Evolutionary conservation across 2,113 vertebrate species (phyloP).

Genomic region (Psittacula cyanocephala): DNA sequence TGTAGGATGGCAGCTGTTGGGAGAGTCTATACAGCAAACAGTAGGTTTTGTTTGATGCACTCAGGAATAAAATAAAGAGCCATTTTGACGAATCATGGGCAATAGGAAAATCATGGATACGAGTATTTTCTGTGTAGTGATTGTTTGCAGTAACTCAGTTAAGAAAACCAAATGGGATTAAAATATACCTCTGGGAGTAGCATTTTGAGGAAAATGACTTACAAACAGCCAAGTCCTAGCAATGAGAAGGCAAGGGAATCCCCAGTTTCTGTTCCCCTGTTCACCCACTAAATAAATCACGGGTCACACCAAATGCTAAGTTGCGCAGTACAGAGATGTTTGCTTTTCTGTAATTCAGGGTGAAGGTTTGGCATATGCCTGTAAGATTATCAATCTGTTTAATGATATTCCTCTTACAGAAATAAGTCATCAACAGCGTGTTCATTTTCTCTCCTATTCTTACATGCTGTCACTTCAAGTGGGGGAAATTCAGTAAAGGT

Average conservation of each 20-base stretch:
- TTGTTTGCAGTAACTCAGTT: not conserved
- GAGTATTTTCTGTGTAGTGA: not conserved
- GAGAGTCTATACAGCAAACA: not conserved
- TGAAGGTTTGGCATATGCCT: not conserved
- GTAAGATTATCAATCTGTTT: not conserved
- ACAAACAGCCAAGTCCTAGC: not conserved
- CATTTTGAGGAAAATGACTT: conserved; percentile 16
- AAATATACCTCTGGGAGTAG: not conserved
- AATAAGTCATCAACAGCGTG: not conserved
- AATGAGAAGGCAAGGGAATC: conserved; percentile 43
- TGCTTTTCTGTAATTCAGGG: not conserved
- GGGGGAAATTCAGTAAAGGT: not conserved
- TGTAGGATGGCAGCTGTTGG: not conserved
- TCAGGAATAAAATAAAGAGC: not conserved
- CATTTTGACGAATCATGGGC: not conserved
- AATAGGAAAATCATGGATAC: not conserved
- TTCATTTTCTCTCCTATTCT: not conserved
- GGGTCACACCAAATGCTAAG: not conserved
- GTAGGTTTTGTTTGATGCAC: not conserved
- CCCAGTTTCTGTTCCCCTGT: conserved; percentile 36
- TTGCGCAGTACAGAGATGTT: not conserved
- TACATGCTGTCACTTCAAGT: not conserved
- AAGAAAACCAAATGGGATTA: not conserved
- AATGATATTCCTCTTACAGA: not conserved
- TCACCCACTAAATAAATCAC: conserved; percentile 6